Evolutionary conservation across 2,113 vertebrate species (phyloP), one percentile per base, ranked within the genome.

Genomic region (Brachyhypopomus gauderio): DNA sequence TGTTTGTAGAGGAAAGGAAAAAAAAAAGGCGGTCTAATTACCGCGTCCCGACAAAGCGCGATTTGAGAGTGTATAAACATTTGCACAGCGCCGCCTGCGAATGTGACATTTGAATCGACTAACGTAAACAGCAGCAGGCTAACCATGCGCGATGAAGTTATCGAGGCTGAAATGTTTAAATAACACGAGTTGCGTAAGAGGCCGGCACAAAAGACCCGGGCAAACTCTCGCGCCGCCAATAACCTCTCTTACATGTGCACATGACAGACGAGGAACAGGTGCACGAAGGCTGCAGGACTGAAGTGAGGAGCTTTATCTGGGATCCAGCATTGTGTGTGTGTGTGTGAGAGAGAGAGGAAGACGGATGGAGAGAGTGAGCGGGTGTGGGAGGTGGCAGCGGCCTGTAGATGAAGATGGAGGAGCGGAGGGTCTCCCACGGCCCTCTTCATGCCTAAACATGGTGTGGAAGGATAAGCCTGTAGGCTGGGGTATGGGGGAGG

Each of bases 381-480:
- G 59, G 41, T 20, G 59, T 66, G 45, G 38, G 62, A 3, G 22
- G 9, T 52, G 45, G 45, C 12, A 14, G 45, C 6, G 72, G 56
- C n/a, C 41, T 41, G 45, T 19, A 25, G 78, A 73, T 56, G 62
- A 52, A 59, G 56, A 48, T 23, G 11, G 5, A n/a, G 63, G 45
- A 34, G 62, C 58, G 23, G 73, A 55, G 72, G 41, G n/a, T 84
- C 63, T 45, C 27, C 11, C 60, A 6, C 59, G 27, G 48, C 23
- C 3, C 71, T 38, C 45, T 63, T 38, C 22, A 19, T 82, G 75
- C 75, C 85, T 86, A 86, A 84, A 86, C 82, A 81, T 84, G 85
- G 85, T 75, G 85, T 84, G 85, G 82, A 86, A 84, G 73, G 72
- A 74, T 22, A 23, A 14, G 48, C 45, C 8, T 52, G 67, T 60